These are phyloP conservation scores for Hoplostethus mediterraneus DNA, from an alignment of 2,797 vertebrate genomes.

Conservation along the genomic window DNA sequence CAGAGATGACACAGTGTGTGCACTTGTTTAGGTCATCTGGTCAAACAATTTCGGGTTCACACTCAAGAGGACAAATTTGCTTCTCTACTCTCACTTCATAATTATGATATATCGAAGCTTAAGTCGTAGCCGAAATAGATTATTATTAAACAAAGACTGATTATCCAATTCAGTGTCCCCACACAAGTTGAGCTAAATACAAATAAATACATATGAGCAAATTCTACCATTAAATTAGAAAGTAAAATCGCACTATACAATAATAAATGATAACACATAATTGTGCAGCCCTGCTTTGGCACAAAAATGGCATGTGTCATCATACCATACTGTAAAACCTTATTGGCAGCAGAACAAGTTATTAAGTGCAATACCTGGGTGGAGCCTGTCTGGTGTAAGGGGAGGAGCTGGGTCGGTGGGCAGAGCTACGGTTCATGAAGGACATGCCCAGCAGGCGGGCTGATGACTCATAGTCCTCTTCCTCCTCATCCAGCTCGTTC, in stretches of 20 bases:
- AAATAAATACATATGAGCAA: background rate
- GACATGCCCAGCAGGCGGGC: constrained; percentile 97
- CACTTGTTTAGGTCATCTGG: too few relatives aligned
- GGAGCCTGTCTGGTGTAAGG: constrained; percentile 86
- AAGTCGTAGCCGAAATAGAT: too few relatives aligned
- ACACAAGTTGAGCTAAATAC: background rate
- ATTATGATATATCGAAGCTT: too few relatives aligned
- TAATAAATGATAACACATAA: background rate
- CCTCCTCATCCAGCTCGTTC: constrained; percentile 95
- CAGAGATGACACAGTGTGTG: too few relatives aligned
- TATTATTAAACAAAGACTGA: too few relatives aligned
- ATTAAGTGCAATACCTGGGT: constrained; percentile 71
- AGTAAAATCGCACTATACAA: background rate
- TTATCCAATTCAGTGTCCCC: too few relatives aligned
- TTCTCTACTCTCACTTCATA: too few relatives aligned
- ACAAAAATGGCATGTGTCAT: background rate
- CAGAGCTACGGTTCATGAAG: constrained; percentile 96
- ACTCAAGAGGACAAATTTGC: too few relatives aligned
- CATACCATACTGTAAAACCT: background rate
- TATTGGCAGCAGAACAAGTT: background rate
- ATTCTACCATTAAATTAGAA: background rate
- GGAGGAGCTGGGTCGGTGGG: constrained; percentile 81
- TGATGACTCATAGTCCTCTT: constrained; percentile 97
- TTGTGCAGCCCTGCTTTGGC: background rate
- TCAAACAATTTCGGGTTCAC: too few relatives aligned